phyloP scores from a whole-genome alignment of 2,888 invertebrate genomes.

The Eupithecia abbreviata region DNA sequence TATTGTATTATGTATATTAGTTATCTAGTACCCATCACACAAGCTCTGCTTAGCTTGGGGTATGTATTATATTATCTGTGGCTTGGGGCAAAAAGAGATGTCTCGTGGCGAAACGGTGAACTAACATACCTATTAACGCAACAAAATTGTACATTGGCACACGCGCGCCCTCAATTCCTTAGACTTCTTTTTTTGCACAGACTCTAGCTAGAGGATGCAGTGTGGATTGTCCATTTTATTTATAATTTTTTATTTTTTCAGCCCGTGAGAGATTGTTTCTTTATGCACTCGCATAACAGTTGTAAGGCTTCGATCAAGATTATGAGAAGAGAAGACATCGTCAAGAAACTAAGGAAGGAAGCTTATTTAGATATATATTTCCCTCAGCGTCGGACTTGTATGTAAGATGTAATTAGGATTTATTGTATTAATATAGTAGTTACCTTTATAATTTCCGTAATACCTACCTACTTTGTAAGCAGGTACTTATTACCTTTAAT shows the following conservation, averaged over 20 bases:
- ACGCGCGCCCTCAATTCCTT: too few species aligned
- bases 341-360: slow-evolving; percentile 77
- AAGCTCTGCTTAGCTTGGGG: too few species aligned
- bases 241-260: slow-evolving; percentile 47
- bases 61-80: too few species aligned
- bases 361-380: slow-evolving; percentile 78
- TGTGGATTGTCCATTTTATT: too few species aligned
- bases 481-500: not conserved
- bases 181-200: too few species aligned
- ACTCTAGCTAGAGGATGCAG: too few species aligned
- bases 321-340: slow-evolving; percentile 76
- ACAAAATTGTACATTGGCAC: too few species aligned
- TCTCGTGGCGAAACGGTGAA: too few species aligned
- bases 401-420: not conserved
- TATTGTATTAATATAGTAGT: not conserved
- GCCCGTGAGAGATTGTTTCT: slow-evolving; percentile 81
- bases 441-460: not conserved
- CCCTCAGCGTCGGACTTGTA: slow-evolving; percentile 72
- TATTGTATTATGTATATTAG: too few species aligned
- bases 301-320: slow-evolving; percentile 80
- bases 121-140: too few species aligned
- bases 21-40: too few species aligned
- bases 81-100: too few species aligned
- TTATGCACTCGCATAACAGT: slow-evolving; percentile 79
- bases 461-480: not conserved